These are phyloP conservation scores for Gobius niger DNA, from an alignment of 2,113 vertebrate genomes.

Conservation along the genomic window DNA sequence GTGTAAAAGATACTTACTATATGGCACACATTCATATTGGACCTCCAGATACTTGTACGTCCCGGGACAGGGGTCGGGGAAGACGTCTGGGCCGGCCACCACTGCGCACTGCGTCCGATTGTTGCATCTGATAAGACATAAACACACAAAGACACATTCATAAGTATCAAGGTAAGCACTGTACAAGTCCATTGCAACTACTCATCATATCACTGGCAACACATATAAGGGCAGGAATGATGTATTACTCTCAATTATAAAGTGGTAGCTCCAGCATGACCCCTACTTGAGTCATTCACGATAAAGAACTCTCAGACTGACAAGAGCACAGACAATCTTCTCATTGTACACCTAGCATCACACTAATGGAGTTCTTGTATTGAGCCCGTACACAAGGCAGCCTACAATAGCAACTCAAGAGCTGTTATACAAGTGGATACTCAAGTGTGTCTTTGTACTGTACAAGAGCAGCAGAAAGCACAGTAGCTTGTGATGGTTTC, in stretches of 20 bases:
- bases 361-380: slow-evolving; percentile 36
- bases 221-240: neutral
- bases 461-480: slow-evolving; percentile 17
- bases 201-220: slow-evolving; percentile 2
- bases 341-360: slow-evolving; percentile 35
- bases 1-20: slow-evolving; percentile 60
- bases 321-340: slow-evolving; percentile 17
- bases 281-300: slow-evolving; percentile 16
- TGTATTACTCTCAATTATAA: slow-evolving; percentile 8
- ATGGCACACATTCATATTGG: slow-evolving; percentile 82
- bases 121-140: slow-evolving; percentile 74
- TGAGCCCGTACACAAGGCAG: slow-evolving; percentile 23
- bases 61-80: slow-evolving; percentile 95
- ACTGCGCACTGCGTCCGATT: slow-evolving; percentile 86
- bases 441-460: slow-evolving; percentile 10
- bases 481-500: slow-evolving; percentile 50
- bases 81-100: slow-evolving; percentile 95
- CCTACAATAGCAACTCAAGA: slow-evolving; percentile 30
- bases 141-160: slow-evolving; percentile 9
- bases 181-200: neutral
- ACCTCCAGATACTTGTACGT: slow-evolving; percentile 98
- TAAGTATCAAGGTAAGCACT: neutral
- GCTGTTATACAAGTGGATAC: slow-evolving; percentile 28
- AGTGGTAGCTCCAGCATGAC: slow-evolving; percentile 21
- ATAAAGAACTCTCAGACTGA: slow-evolving; percentile 40